Evolutionary conservation across 2,113 vertebrate species (phyloP).

Genomic region (Xyliphius kryptos): DNA sequence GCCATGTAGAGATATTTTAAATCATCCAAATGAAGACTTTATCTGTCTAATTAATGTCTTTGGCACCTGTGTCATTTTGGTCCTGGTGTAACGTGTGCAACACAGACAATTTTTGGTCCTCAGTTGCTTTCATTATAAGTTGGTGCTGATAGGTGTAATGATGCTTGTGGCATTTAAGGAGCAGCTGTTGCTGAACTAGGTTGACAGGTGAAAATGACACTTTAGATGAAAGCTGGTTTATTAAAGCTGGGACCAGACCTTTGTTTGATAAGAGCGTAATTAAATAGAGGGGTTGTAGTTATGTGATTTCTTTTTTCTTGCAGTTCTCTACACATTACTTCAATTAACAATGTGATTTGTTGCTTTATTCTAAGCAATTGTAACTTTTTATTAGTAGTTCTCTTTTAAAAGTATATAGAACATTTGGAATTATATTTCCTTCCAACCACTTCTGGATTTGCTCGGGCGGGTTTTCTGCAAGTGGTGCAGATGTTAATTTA

Average conservation of each 20-base stretch:
- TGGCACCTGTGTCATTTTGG: slow-evolving; percentile 8
- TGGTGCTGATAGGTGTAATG: slow-evolving; percentile 16
- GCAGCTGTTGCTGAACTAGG: background rate
- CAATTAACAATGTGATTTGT: too few species aligned
- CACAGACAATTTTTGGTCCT: background rate
- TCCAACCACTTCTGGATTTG: too few species aligned
- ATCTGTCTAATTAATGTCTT: slow-evolving; percentile 5
- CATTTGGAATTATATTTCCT: too few species aligned
- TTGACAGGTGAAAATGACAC: slow-evolving; percentile 7
- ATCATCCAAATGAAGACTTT: background rate
- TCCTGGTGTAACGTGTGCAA: background rate
- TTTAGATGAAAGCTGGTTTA: slow-evolving; percentile 12
- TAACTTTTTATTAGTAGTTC: too few species aligned
- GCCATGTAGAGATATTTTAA: background rate
- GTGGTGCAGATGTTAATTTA: too few species aligned
- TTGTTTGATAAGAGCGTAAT: background rate
- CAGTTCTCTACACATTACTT: too few species aligned
- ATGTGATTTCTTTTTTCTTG: too few species aligned
- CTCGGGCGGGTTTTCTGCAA: too few species aligned
- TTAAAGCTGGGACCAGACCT: background rate
- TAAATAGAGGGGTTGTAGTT: too few species aligned
- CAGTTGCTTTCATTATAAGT: slow-evolving; percentile 9
- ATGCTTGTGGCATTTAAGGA: slow-evolving; percentile 13
- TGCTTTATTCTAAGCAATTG: too few species aligned
- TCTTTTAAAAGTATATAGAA: too few species aligned